A percentile compares a stretch with the other conserved stretches of the same genome.
These are phyloP conservation scores for Thysanoteuthis rhombus DNA, from an alignment of 2,888 invertebrate genomes.

Conservation along the genomic window DNA sequence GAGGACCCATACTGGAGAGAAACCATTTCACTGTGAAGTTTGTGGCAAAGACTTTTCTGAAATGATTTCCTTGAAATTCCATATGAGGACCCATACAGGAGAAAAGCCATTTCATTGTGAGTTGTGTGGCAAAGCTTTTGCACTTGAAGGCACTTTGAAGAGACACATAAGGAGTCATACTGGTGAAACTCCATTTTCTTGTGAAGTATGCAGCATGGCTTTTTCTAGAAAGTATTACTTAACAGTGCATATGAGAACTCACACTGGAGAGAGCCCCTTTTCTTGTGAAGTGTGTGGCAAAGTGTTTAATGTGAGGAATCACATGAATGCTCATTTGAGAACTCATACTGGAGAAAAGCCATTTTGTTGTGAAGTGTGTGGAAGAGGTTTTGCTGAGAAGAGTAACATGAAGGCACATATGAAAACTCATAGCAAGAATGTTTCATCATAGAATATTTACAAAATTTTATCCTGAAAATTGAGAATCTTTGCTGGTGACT, in stretches of 20 bases:
- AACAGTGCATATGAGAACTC: not conserved
- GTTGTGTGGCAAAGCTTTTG: slow-evolving; percentile 1
- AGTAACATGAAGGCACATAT: not conserved
- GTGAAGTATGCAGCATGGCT: not conserved
- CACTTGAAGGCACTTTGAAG: not conserved
- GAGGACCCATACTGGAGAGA: slow-evolving; percentile 67
- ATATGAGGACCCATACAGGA: not conserved
- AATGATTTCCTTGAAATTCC: not conserved
- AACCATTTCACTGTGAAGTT: slow-evolving; percentile 63
- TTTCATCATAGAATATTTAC: no score
- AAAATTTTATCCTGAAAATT: no score
- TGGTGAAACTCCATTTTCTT: not conserved
- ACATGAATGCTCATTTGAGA: not conserved
- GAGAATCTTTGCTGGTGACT: no score
- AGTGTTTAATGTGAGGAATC: not conserved
- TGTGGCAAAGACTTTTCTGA: slow-evolving; percentile 50
- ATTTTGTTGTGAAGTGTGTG: slow-evolving; percentile 14
- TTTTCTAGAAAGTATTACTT: not conserved
- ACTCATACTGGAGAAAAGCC: slow-evolving; percentile 14
- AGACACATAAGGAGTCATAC: not conserved
- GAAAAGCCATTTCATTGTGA: slow-evolving; percentile 21
- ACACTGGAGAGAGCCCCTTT: slow-evolving; percentile 12
- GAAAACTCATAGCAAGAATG: not conserved
- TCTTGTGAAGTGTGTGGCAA: not conserved
- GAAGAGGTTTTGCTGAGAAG: not conserved